A percentile compares a stretch with the other conserved stretches of the same genome.
phyloP scores from a whole-genome alignment of 2,888 invertebrate genomes.

The Dasysyrphus albostriatus region DNA sequence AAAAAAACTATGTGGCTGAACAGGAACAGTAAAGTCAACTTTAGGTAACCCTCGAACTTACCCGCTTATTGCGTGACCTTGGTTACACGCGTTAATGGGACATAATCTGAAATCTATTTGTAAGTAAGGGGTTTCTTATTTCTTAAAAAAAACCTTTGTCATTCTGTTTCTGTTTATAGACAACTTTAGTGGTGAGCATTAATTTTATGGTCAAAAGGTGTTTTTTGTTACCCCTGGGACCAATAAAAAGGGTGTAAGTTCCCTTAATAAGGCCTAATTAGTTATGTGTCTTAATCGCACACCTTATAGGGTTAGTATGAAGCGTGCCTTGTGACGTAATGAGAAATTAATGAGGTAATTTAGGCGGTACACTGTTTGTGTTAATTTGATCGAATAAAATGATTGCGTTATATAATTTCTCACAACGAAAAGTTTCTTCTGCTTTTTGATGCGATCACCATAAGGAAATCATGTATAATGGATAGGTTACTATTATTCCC shows the following conservation, averaged over 20 bases:
- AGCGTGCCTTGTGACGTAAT: conserved; percentile 29
- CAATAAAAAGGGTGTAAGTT: conserved; percentile 72
- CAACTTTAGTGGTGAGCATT: background rate
- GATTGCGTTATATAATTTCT: conserved; percentile 81
- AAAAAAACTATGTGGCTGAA: too few relatives aligned
- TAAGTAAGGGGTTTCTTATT: background rate
- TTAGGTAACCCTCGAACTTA: too few relatives aligned
- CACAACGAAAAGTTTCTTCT: conserved; percentile 37
- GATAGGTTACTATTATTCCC: background rate
- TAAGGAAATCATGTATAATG: background rate
- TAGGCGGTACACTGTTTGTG: conserved; percentile 83
- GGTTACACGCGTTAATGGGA: background rate
- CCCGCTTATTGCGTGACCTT: background rate
- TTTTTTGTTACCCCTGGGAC: conserved; percentile 43
- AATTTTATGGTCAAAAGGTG: conserved; percentile 10
- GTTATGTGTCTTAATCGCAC: conserved; percentile 49
- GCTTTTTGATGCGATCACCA: conserved; percentile 3
- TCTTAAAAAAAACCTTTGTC: background rate
- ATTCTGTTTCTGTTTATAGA: background rate
- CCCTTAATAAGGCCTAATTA: conserved; percentile 67
- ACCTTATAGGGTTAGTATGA: background rate
- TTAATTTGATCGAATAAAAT: conserved; percentile 84
- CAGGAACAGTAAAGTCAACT: too few relatives aligned
- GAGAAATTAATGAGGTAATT: conserved; percentile 83
- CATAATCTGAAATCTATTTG: background rate